Evolutionary conservation across 2,888 invertebrate genomes (phyloP), one percentile per base, ranked within the genome.

Genomic region (Rhagonycha lutea): DNA sequence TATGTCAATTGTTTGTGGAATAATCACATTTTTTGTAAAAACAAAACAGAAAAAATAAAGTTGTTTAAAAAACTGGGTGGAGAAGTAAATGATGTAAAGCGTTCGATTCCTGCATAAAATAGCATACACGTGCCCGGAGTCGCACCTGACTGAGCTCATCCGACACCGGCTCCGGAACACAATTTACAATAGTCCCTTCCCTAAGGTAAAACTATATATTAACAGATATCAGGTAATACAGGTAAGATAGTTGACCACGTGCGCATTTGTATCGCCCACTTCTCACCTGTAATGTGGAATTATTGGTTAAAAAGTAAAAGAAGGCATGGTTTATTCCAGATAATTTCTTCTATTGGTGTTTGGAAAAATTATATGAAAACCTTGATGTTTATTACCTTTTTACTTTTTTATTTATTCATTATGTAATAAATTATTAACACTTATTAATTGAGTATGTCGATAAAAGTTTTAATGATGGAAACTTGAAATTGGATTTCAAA

Each of bases 101-200:
- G 12, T 32, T 32, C 32, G 32, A n/a, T 32, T 32, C 32, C 32
- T 61, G 67, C 18, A 65, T 32, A 69, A 70, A 74, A 74, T 77
- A 61, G 61, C 28, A 70, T 68, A 71, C 76, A 74, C 74, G 78
- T 74, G 74, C 62, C 71, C 73, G 72, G 28, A 72, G 76, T 78
- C 74, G 80, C 83, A 81, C 81, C 80, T 81, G 81, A 83, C 83
- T 82, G 83, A 81, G 70, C 82, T 79, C 80, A 82, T 82, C 81
- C 76, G 79, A 73, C 77, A 79, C 74, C 74, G 76, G 71, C 77
- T 79, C 80, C 77, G 78, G 81, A 80, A 80, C 80, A 78, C 76
- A 76, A 75, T 78, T 74, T 75, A 79, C 78, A 77, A 73, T 75
- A 74, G 77, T 74, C 80, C 80, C 80, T 80, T 79, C 80, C 73